A percentile compares a stretch with the other conserved stretches of the same genome.
Evolutionary conservation across 2,888 invertebrate species (phyloP).

Genomic region (Omphaloscelis lunosa): DNA sequence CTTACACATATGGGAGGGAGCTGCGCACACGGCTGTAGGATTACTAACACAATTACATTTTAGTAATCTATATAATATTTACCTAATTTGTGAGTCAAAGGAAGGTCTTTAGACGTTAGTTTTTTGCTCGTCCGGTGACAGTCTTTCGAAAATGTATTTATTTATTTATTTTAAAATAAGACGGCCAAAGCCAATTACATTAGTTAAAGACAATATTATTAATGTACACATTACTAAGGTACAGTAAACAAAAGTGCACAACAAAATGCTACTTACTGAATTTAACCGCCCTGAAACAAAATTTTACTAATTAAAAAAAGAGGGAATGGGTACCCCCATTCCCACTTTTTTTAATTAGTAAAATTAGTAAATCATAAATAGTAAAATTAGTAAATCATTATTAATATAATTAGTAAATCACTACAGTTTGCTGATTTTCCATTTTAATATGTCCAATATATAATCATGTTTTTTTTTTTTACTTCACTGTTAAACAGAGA

Average conservation of each 20-base stretch:
- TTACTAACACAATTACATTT: constrained; percentile 21
- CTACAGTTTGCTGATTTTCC: background rate
- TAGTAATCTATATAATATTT: constrained; percentile 11
- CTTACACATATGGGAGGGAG: constrained; percentile 34
- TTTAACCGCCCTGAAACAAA: background rate
- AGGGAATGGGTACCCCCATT: background rate
- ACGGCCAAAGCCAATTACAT: too few relatives aligned
- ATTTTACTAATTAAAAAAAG: background rate
- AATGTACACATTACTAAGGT: too few relatives aligned
- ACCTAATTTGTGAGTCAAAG: constrained; percentile 12
- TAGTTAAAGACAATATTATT: too few relatives aligned
- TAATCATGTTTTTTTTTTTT: too few relatives aligned
- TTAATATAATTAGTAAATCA: too few relatives aligned
- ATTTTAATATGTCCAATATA: background rate
- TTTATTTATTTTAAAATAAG: too few relatives aligned
- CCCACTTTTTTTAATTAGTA: too few relatives aligned
- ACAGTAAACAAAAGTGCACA: too few relatives aligned
- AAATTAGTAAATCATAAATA: too few relatives aligned
- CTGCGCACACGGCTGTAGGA: constrained; percentile 49
- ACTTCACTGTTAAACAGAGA: background rate
- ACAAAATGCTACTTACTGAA: background rate
- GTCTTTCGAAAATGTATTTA: background rate
- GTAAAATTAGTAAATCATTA: too few relatives aligned
- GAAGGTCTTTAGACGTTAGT: background rate
- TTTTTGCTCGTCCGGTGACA: background rate